These are phyloP conservation scores for Lepus oiostolus DNA, from an alignment of 2,797 vertebrate genomes.

Conservation along the genomic window DNA sequence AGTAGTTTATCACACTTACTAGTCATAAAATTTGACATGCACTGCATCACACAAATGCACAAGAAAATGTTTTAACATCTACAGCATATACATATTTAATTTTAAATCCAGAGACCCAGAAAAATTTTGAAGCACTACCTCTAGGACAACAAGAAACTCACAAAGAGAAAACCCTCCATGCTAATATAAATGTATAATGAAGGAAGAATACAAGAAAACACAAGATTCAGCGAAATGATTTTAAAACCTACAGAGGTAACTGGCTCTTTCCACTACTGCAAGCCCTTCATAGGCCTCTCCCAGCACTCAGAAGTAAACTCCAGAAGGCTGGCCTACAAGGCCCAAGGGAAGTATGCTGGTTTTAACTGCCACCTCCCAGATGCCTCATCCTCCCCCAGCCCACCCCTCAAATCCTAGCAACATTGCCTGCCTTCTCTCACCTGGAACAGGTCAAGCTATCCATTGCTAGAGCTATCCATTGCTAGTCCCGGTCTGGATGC, in stretches of 20 bases:
- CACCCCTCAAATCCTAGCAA: background rate
- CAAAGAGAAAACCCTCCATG: background rate
- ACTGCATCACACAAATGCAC: background rate
- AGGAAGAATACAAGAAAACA: conserved; percentile 36
- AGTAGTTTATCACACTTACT: background rate
- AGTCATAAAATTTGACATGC: conserved; percentile 16
- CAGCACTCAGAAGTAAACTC: background rate
- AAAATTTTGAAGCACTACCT: background rate
- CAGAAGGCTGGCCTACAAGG: background rate
- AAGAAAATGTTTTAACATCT: background rate
- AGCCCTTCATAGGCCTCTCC: background rate
- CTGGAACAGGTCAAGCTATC: background rate
- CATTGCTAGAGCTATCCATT: rapidly evolving
- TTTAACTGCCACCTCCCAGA: background rate
- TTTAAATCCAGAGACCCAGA: conserved; percentile 32
- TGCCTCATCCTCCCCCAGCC: background rate
- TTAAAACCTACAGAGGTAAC: conserved; percentile 2
- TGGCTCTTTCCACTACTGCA: background rate
- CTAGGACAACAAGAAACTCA: background rate
- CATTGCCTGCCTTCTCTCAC: background rate
- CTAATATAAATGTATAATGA: background rate
- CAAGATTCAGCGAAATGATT: background rate
- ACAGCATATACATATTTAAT: conserved; percentile 8
- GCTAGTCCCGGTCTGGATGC: background rate
- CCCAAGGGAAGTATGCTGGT: background rate